Base-by-base conservation (phyloP, 2,888 invertebrate genomes). In the Thera britannica region DNA sequence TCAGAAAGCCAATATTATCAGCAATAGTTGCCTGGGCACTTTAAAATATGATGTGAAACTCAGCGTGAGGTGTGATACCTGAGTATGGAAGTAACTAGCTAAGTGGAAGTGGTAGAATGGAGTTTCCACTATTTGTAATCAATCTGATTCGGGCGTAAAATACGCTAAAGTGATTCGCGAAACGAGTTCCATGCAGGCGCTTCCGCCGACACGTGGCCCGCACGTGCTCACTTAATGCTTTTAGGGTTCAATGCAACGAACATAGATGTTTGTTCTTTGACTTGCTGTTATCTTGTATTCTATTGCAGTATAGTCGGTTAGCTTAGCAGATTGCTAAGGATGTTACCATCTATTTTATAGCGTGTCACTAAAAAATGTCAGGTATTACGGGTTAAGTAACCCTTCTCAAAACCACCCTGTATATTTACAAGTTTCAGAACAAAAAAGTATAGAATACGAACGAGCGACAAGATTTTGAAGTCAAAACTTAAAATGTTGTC, bases 91-190 rank as follows among this genome's bases (percentile, higher is more conserved):
- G 35, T 8, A 55, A 23, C 38, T 9, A 44, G 7, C 5, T 44
- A 54, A 41, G 41, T 38, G 44, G 44, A 46, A 60, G 58, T 64
- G 38, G 9, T 55, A 11, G 54, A 62, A 49, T 55, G 62, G 67
- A 46, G 55, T 67, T 67, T 52, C 62, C 62, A 62, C n/a, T 2
- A 49, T 58, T 58, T 48, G 58, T 49, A 67, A 67, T 62, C 35
- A 41, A 55, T 58, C 54, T 54, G 48, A 48, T 55, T 67, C 48
- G 62, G 49, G 62, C 62, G 62, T 62, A 55, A 62, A 48, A 35
- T 58, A 58, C 58, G 46, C 54, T 48, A n/a, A 34, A 36, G 34
- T 48, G 2, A 48, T 59, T 54, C 44, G n/a, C 46, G 35, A 58
- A 67, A 67, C 62, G 46, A 48, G 67, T 67, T 46, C 23, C 44